Base-by-base conservation (phyloP, 2,797 vertebrate genomes). In the Tympanoctomys barrerae region DNA sequence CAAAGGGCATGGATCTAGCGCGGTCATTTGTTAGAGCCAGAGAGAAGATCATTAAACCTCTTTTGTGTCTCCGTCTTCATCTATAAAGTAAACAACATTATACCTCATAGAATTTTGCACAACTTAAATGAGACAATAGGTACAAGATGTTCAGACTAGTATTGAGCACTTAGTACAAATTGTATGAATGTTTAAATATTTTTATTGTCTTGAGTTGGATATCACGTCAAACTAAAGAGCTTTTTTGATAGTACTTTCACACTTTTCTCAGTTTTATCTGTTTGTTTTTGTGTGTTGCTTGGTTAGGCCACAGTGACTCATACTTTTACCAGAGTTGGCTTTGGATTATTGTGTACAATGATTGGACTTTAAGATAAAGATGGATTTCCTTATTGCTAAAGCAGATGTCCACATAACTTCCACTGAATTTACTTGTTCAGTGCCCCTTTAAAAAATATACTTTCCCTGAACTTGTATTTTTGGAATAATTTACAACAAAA, bases 401-500 rank as follows among this genome's bases (percentile, higher is more conserved):
- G 42, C 42, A 89, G 49, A 79, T 26, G 24, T 36, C 14, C 57
- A 19, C 59, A 8, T 81, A 39, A 83, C 31, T 86, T 66, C 31
- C 26, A 10, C 80, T 75, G 49, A 94, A 59, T 91, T 90, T 77
- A 80, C 36, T 93, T 86, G 22, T 22, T 79, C n/a, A 33, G n/a
- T 59, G 42, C 89, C 18, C 21, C 57, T 87, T 93, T 95, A 62
- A 57, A 93, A 89, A 28, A 26, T 46, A 24, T 64, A 19, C 46
- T 92, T 90, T 11, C 46, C 28, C 7, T 85, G 28, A 93, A 54
- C 24, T 89, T 91, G 39, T 85, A 70, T 90, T 81, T 68, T 83
- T 79, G 39, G 70, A 89, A 33, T 91, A 89, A 91, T 71, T 88
- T 85, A 26, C 81, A 94, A 84, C 22, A 62, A 92, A 89, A 93